Evolutionary conservation across 2,888 invertebrate genomes (phyloP), one percentile per base, ranked within the genome.

Genomic region (Heteromurus nitidus): DNA sequence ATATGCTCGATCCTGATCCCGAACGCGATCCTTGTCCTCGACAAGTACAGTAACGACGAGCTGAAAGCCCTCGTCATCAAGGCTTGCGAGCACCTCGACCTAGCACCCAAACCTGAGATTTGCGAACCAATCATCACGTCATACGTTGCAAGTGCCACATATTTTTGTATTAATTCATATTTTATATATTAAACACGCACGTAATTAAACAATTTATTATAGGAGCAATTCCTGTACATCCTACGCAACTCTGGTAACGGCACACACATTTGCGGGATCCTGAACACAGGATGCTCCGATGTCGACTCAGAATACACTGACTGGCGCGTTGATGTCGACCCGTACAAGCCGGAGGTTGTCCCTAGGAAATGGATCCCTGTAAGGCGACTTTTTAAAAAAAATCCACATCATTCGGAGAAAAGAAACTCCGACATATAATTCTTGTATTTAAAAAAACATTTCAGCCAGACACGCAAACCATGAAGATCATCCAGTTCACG

Each of bases 401-500:
- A n/a, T 20, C 5, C 44, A 24, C n/a, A n/a, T n/a, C n/a, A n/a
- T n/a, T n/a, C n/a, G n/a, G n/a, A n/a, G n/a, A n/a, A n/a, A n/a
- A n/a, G n/a, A n/a, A 1, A 44, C 62, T 11, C 58, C 65, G n/a
- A 28, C 44, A 65, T 13, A 30, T 50, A 28, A 3, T 16, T 13
- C 30, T 24, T 18, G 36, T 31, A 55, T 42, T 68, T 44, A 13
- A 42, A 44, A 42, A 55, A 3, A 26, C 22, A 58, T 55, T 55
- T 47, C 85, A 91, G 88, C 92, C 93, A 26, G 50, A 31, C 30
- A 18, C 26, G 5, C 18, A 11, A 1, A 93, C 93, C 31, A 95
- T 96, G 89, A 96, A 97, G 91, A 96, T 98, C n/a, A 91, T 99
- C 7, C 99, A 99, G 88, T 91, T 99, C 85, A 96, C 97, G 0